Evolutionary conservation across 2,888 invertebrate genomes (phyloP).

Genomic region (Agriopis aurantiaria): DNA sequence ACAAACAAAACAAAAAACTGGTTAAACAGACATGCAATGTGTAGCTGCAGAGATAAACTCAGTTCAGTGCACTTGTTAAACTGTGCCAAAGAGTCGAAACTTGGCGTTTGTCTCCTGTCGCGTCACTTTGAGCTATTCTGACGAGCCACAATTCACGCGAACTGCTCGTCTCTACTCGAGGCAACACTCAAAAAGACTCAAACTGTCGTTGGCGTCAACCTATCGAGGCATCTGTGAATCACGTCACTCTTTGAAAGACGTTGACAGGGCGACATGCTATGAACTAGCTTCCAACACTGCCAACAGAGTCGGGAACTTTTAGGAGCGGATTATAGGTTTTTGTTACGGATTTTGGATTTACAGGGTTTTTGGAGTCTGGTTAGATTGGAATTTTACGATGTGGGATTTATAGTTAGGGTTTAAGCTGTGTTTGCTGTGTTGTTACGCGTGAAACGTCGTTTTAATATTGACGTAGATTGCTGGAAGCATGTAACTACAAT

Average conservation of each 20-base stretch:
- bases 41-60: neutral
- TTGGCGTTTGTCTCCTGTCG: conserved; percentile 10
- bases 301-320: conserved; percentile 5
- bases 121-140: conserved; percentile 21
- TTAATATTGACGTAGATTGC: no score
- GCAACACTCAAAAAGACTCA: conserved; percentile 20
- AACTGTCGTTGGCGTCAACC: conserved; percentile 30
- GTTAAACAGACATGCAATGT: neutral
- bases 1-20: no score
- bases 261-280: conserved; percentile 15
- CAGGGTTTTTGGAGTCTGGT: neutral
- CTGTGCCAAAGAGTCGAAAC: conserved; percentile 12
- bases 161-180: conserved; percentile 19
- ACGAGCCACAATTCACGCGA: conserved; percentile 23
- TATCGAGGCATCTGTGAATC: conserved; percentile 17
- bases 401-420: neutral
- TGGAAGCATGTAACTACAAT: no score
- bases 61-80: conserved; percentile 22
- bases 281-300: conserved; percentile 8
- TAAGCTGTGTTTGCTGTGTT: no score
- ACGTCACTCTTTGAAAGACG: conserved; percentile 25
- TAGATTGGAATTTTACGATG: neutral
- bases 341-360: conserved; percentile 2
- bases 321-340: conserved; percentile 7
- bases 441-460: no score